Conservation (phyloP, 2,888 invertebrate species). For the Aplocera efformata region DNA sequence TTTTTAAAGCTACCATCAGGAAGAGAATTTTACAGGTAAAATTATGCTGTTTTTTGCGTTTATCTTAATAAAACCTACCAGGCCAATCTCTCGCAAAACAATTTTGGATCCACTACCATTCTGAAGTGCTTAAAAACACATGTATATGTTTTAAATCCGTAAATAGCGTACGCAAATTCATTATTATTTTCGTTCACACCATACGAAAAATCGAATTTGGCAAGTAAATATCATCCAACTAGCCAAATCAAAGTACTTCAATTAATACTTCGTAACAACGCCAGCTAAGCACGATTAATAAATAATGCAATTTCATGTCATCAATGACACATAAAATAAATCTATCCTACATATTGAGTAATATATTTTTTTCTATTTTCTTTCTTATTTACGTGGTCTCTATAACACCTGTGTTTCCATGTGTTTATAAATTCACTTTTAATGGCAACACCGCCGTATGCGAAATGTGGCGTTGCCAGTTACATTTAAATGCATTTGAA, state of each 20-base stretch:
- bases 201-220: constrained; percentile 49
- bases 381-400: constrained; percentile 56
- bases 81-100: not conserved
- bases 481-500: constrained; percentile 32
- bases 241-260: constrained; percentile 25
- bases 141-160: no score
- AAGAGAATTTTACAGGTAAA: no score
- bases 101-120: no score
- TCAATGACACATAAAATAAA: constrained; percentile 43
- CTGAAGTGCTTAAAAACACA: no score
- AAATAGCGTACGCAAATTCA: not conserved
- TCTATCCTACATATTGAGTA: constrained; percentile 54
- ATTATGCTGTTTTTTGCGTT: no score
- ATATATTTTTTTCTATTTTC: constrained; percentile 42
- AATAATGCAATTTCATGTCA: constrained; percentile 38
- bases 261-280: constrained; percentile 42
- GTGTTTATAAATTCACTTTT: constrained; percentile 35
- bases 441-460: constrained; percentile 25
- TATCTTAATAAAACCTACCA: constrained; percentile 4
- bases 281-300: constrained; percentile 65
- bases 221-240: constrained; percentile 42
- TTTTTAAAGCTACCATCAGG: no score
- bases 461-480: constrained; percentile 24
- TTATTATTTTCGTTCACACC: constrained; percentile 56
- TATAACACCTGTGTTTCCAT: constrained; percentile 57